These are phyloP conservation scores for Diorhabda sublineata DNA, from an alignment of 1,140 invertebrate species.

Conservation along the genomic window DNA sequence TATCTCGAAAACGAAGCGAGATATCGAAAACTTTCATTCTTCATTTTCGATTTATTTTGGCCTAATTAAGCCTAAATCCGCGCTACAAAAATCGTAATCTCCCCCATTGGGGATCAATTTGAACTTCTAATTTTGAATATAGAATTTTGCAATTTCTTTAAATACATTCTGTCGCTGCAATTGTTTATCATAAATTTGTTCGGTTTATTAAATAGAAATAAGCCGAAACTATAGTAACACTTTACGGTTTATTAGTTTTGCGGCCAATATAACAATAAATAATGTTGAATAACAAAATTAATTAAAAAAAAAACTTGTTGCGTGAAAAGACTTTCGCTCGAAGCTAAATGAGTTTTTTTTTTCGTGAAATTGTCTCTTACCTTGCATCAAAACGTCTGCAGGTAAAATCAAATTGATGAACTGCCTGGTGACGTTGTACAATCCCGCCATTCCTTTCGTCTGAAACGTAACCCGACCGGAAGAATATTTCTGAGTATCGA, in stretches of 20 bases:
- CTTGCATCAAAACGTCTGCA: conserved; percentile 53
- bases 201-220: too few species aligned
- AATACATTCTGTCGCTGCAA: too few species aligned
- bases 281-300: neutral
- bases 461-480: conserved; percentile 49
- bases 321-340: neutral
- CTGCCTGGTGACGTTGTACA: conserved; percentile 56
- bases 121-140: too few species aligned
- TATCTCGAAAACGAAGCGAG: too few species aligned
- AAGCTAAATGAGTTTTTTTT: neutral
- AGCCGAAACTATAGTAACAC: too few species aligned
- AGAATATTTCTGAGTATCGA: conserved; percentile 42
- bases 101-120: too few species aligned
- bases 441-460: conserved; percentile 56
- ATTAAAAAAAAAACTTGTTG: neutral
- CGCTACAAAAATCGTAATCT: too few species aligned
- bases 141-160: too few species aligned
- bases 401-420: conserved; percentile 54
- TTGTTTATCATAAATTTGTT: too few species aligned
- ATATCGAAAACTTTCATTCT: too few species aligned
- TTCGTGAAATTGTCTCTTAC: conserved; percentile 43
- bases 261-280: neutral
- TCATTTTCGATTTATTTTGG: too few species aligned
- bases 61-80: too few species aligned
- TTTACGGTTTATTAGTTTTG: neutral